Evolutionary conservation across 2,888 invertebrate species (phyloP), one percentile per base, ranked within the genome.

Genomic region (Stomorhina lunata): DNA sequence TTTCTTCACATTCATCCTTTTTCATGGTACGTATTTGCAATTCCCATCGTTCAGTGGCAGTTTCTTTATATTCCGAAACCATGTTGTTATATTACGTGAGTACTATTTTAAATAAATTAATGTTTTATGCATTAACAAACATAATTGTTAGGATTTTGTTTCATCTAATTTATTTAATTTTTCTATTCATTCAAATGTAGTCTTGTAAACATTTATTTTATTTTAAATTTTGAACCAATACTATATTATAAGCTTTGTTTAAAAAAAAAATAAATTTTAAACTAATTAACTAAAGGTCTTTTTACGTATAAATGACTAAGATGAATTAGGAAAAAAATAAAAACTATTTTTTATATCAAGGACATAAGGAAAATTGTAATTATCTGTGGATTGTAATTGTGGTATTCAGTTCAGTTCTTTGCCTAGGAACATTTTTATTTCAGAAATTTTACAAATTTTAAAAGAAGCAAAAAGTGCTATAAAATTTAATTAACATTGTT

Each of bases 11-110:
- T 66, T 32, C 65, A 66, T 40, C 66, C 48, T 32, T 65, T 48
- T 34, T 32, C 12, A 71, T 80, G 80, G 80, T 80, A 80, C 75
- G 80, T 80, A 80, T 80, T 65, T 50, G 57, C n/a, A 27, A 45
- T 45, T 57, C 57, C 53, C 55, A 9, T 50, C 3, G 7, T 9
- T 17, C 29, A 32, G 5, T 55, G 32, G 32, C 55, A 29, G 32
- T 12, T 32, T 55, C 9, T 50, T 32, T 55, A 17, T 20, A 32
- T 32, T 55, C 10, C 4, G 50, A 2, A n/a, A 25, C 9, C n/a
- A 4, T 48, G 17, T n/a, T n/a, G n/a, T n/a, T n/a, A n/a, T 50
- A 17, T 29, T 55, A 32, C 17, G 55, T 55, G 55, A 55, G 29
- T 55, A 32, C 32, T 17, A 55, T 17, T 10, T 29, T 29, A 55